These are phyloP conservation scores for Myotis findleyi DNA, from an alignment of 2,797 vertebrate species.

Conservation along the genomic window DNA sequence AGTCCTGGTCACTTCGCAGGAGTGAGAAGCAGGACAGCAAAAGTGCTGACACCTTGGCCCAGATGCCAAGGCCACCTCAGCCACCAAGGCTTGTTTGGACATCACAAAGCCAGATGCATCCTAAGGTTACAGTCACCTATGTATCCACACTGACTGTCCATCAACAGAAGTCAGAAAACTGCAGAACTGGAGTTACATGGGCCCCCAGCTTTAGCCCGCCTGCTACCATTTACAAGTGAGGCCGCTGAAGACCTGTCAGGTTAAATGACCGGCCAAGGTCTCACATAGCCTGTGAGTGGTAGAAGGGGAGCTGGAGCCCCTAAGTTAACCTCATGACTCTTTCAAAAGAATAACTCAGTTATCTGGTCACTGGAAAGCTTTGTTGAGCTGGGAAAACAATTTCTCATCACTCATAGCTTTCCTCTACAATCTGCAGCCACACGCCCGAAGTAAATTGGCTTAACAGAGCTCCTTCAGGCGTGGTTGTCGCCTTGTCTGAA, in stretches of 20 bases:
- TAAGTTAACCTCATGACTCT: neutral
- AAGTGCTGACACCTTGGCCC: neutral
- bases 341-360: neutral
- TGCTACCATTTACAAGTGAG: neutral
- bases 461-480: slow-evolving; percentile 40
- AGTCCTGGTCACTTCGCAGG: neutral
- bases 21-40: neutral
- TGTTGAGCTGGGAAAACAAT: neutral
- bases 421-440: neutral
- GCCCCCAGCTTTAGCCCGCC: neutral
- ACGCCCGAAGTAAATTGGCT: slow-evolving; percentile 36
- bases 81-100: neutral
- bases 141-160: neutral
- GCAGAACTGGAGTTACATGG: neutral
- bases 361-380: neutral
- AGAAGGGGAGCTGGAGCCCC: neutral
- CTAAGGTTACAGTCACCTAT: neutral
- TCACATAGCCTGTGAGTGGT: neutral
- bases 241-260: neutral
- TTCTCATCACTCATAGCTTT: neutral
- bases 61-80: neutral
- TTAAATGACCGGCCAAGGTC: neutral
- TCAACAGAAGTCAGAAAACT: neutral
- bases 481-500: slow-evolving; percentile 57
- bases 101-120: neutral